Evolutionary conservation across 2,113 vertebrate species (phyloP), one percentile per base, ranked within the genome.

Genomic region (Anoura caudifer): DNA sequence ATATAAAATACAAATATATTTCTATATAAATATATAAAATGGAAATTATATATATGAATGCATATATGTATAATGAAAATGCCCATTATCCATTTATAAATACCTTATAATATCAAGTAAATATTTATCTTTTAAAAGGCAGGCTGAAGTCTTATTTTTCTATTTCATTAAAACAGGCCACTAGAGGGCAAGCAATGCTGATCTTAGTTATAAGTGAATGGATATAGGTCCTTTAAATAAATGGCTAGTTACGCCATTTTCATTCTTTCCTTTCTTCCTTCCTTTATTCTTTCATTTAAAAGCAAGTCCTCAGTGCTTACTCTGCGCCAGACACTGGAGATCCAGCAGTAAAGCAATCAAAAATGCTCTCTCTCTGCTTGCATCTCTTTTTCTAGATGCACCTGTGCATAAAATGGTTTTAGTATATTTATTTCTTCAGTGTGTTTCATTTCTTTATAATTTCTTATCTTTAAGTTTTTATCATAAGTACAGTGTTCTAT

Each of bases 121-220:
- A 93, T 63, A 33, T 73, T 65, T 77, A 75, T 70, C 41, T 94
- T 72, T 94, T 79, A 70, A 91, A 97, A 88, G 41, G 43, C 61
- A 88, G 50, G 67, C 79, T 95, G 45, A 76, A 96, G 16, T 83
- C 54, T 83, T 45, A 82, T 61, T 94, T 91, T 69, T 22, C n/a
- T 80, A 76, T 28, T 95, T 79, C 56, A 77, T 76, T 94, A 2
- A 41, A 90, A 82, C 20, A 38, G 63, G 86, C 98, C 98, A 98
- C 98, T 97, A 98, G 98, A 98, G 98, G 98, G 98, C 97, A 98
- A 95, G 97, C 96, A 97, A 90, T 43, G 82, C 96, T 97, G 88
- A 97, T 91, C 80, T 96, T 89, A 82, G n/a, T 76, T 70, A 65
- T 14, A 91, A 75, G 50, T 41, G 73, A 80, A 85, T 63, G 14